phyloP scores from a whole-genome alignment of 2,797 vertebrate genomes.

The Leptoclinus maculatus region DNA sequence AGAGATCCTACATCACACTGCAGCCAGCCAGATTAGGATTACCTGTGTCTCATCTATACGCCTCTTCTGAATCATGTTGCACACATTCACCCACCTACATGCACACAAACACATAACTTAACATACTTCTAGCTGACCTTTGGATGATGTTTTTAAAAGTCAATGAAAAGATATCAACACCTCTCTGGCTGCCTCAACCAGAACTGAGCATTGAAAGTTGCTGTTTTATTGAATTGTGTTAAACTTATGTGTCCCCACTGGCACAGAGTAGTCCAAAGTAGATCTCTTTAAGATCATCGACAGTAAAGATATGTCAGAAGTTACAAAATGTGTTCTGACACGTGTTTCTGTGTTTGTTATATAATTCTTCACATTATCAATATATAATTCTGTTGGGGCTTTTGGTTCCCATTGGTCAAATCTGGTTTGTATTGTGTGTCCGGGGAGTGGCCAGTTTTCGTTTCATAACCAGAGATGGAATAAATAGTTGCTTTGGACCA shows the following conservation, averaged over 20 bases:
- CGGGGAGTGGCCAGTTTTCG: constrained; percentile 62
- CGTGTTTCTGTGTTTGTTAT: background rate
- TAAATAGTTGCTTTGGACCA: constrained; percentile 54
- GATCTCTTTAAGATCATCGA: background rate
- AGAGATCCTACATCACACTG: background rate
- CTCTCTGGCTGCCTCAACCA: background rate
- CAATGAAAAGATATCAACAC: background rate
- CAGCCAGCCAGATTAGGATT: background rate
- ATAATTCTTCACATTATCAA: background rate
- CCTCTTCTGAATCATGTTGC: background rate
- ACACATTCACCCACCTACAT: background rate
- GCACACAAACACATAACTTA: background rate
- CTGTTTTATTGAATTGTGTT: background rate
- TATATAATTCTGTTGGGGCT: background rate
- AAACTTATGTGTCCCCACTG: background rate
- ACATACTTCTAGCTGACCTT: background rate
- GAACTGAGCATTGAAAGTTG: background rate
- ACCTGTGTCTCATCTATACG: background rate
- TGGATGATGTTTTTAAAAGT: background rate
- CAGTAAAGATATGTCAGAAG: background rate
- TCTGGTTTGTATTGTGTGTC: constrained; percentile 36
- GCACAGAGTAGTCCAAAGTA: background rate
- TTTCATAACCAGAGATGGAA: constrained; percentile 62
- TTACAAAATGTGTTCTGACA: constrained; percentile 3
- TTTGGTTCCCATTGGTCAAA: constrained; percentile 30